Percentiles rank a stretch among this genome's conserved stretches.
These are phyloP conservation scores for Oreochromis aureus DNA, from an alignment of 2,113 vertebrate genomes.

Conservation along the genomic window DNA sequence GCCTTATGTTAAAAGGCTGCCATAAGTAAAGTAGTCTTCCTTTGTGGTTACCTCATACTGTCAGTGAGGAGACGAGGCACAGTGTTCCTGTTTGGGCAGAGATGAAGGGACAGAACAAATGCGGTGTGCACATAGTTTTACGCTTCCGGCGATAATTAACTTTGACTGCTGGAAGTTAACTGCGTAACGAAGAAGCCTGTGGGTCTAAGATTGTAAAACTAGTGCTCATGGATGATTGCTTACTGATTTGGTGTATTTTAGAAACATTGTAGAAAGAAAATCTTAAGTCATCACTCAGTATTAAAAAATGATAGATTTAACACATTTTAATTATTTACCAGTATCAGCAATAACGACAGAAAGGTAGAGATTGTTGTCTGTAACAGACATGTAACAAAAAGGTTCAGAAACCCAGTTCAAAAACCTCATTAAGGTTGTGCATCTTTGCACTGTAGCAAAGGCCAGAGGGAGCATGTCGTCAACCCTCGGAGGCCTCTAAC, in stretches of 20 bases:
- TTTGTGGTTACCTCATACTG: not conserved
- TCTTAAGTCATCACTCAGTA: not conserved
- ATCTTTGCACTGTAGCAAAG: not conserved
- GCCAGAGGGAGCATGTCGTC: not conserved
- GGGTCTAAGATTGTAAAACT: not conserved
- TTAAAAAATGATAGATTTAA: not conserved
- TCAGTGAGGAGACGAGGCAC: not conserved
- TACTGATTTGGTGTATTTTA: not conserved
- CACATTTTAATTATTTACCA: not conserved
- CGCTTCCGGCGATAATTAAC: slow-evolving; percentile 51
- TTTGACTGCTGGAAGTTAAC: slow-evolving; percentile 40
- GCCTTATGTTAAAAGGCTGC: not conserved
- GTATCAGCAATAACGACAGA: not conserved
- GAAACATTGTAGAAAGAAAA: not conserved
- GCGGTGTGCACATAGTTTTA: no score
- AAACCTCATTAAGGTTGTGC: not conserved
- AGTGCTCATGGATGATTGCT: not conserved
- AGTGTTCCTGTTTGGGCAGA: not conserved
- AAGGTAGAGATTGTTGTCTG: not conserved
- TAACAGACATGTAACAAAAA: not conserved
- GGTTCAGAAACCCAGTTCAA: not conserved
- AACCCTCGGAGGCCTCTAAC: not conserved
- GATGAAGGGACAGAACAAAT: slow-evolving; percentile 21
- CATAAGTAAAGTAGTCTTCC: not conserved
- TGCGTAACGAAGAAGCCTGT: not conserved